These are phyloP conservation scores for Sicus ferrugineus DNA, from an alignment of 2,888 invertebrate genomes.

Conservation along the genomic window DNA sequence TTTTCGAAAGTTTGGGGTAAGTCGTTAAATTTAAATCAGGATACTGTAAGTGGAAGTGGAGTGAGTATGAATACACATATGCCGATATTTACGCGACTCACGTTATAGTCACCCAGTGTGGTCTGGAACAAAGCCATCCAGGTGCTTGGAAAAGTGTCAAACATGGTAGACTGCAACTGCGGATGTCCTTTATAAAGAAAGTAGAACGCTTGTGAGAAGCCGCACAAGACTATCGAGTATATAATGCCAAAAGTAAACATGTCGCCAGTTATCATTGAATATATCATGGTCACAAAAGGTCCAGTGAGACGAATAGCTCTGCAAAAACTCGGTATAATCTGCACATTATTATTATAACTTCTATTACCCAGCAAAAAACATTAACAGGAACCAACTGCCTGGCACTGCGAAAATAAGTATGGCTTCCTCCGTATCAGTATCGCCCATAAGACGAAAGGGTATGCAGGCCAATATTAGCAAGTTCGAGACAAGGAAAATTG, in stretches of 20 bases:
- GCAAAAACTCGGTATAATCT: conserved; percentile 43
- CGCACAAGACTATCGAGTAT: conserved; percentile 91
- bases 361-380: conserved; percentile 97
- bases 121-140: conserved; percentile 99
- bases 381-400: conserved; percentile 95
- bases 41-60: conserved; percentile 73
- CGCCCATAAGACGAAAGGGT: conserved; percentile 79
- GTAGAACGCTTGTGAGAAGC: conserved; percentile 95
- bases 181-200: conserved; percentile 94
- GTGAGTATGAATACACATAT: not conserved
- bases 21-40: conserved; percentile 88
- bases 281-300: conserved; percentile 99
- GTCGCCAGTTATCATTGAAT: conserved; percentile 98
- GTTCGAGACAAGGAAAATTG: conserved; percentile 91
- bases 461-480: conserved; percentile 88
- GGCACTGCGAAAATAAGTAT: conserved; percentile 92
- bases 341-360: not conserved
- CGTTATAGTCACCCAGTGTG: conserved; percentile 96
- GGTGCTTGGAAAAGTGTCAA: conserved; percentile 85
- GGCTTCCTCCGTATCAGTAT: conserved; percentile 86
- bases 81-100: conserved; percentile 69
- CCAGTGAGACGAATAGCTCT: conserved; percentile 95
- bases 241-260: conserved; percentile 99
- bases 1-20: conserved; percentile 91
- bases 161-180: conserved; percentile 81